Evolutionary conservation across 2,797 vertebrate genomes (phyloP).

Genomic region (Selene dorsalis): DNA sequence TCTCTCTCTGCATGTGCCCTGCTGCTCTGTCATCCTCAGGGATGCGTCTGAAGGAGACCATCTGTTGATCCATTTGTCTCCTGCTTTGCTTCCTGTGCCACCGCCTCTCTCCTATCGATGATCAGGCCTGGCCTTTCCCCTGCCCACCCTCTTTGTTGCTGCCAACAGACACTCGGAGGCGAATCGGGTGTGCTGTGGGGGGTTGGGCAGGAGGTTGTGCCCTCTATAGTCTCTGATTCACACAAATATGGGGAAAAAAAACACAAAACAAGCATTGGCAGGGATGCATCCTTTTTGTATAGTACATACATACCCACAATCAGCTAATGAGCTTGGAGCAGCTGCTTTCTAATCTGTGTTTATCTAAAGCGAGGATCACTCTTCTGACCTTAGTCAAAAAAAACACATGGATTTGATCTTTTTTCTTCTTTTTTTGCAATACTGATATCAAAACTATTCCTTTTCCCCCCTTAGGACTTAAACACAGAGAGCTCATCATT

Average conservation of each 20-base stretch:
- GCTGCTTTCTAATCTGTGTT: slow-evolving; percentile 66
- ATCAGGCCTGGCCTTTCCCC: slow-evolving; percentile 72
- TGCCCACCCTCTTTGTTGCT: slow-evolving; percentile 62
- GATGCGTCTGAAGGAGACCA: slow-evolving; percentile 85
- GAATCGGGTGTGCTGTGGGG: slow-evolving; percentile 42
- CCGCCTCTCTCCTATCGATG: slow-evolving; percentile 72
- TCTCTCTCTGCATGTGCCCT: slow-evolving; percentile 68
- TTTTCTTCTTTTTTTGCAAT: slow-evolving; percentile 34
- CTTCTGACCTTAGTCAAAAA: slow-evolving; percentile 45
- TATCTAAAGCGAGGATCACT: slow-evolving; percentile 53
- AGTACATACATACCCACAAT: slow-evolving; percentile 27
- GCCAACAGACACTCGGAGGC: slow-evolving; percentile 58
- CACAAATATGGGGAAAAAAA: slow-evolving; percentile 12
- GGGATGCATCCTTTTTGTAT: slow-evolving; percentile 26
- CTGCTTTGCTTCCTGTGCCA: slow-evolving; percentile 77
- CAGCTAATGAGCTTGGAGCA: slow-evolving; percentile 55
- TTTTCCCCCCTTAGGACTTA: slow-evolving; percentile 45
- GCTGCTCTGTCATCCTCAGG: slow-evolving; percentile 82
- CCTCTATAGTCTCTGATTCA: slow-evolving; percentile 51
- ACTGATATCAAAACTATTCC: slow-evolving; percentile 49
- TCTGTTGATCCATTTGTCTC: slow-evolving; percentile 87
- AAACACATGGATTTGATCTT: slow-evolving; percentile 26
- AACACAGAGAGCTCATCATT: slow-evolving; percentile 66
- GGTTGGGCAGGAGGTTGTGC: slow-evolving; percentile 48
- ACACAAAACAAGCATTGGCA: slow-evolving; percentile 31